Base-by-base conservation (phyloP, 2,797 vertebrate genomes). In the Picus viridis region DNA sequence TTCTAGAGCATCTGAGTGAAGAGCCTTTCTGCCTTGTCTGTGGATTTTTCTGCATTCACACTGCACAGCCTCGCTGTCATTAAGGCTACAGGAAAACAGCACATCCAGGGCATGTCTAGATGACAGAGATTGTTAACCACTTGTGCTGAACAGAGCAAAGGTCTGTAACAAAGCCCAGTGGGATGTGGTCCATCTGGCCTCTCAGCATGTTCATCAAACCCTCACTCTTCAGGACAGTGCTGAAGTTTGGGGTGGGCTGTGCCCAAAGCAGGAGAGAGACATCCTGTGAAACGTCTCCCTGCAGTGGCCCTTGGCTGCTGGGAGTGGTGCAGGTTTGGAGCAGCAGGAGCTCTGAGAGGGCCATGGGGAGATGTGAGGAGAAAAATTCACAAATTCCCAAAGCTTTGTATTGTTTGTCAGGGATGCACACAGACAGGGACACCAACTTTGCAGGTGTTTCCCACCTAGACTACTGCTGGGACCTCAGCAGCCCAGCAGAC, bases 41-140 rank as follows among this genome's bases (percentile, higher is more conserved):
- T 49, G 51, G 49, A 30, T 73, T 92, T 91, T 91, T 95, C 67
- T 89, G 79, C 77, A 74, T 93, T 93, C 67, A 57, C 47, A 36
- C 65, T 32, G 43, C 72, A 56, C 43, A 74, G 63, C 0, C 0
- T 70, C 0, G 0, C 54, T 81, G 78, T 84, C 88, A 77, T 92
- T 92, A 92, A 93, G 53, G 81, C 73, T 81, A 53, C 81, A 91
- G 80, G 72, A 85, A 83, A 93, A 51, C 65, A 91, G 69, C 32
- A 29, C 74, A 78, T 73, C 43, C 63, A 63, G 90, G 90, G 80
- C 85, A 91, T 45, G n/a, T 81, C 54, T 10, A 63, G 72, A 91
- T 79, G 67, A 73, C 72, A 91, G 74, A 77, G 82, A 76, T 45
- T 54, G 49, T 69, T 92, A 83, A 69, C 78, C 91, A 24, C 78